A percentile compares a stretch with the other conserved stretches of the same genome.
These are phyloP conservation scores for Nycticebus coucang DNA, from an alignment of 2,113 vertebrate genomes.

Conservation along the genomic window DNA sequence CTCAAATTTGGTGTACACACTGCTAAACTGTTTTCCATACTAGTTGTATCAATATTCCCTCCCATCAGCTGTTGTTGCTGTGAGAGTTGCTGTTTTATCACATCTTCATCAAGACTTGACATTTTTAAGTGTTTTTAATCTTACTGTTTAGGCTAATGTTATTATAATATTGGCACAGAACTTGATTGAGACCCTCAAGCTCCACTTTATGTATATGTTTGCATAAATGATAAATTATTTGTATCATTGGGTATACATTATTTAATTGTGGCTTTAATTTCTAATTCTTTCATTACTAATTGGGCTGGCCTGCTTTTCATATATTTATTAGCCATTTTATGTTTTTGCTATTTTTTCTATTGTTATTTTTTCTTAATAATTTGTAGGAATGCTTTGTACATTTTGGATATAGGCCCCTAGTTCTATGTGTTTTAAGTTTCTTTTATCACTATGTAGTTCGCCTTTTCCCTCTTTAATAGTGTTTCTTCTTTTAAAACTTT, in stretches of 20 bases:
- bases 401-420: not conserved
- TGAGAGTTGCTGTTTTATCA: not conserved
- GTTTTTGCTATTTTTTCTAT: conserved; percentile 12
- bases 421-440: not conserved
- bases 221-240: not conserved
- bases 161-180: not conserved
- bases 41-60: not conserved
- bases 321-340: not conserved
- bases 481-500: not conserved
- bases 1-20: not conserved
- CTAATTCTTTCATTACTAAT: not conserved
- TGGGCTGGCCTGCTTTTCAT: not conserved
- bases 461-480: not conserved
- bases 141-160: not conserved
- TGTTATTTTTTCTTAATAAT: not conserved
- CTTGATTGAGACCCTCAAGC: not conserved
- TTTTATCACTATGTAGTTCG: not conserved
- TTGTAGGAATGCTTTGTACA: not conserved
- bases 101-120: not conserved
- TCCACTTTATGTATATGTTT: not conserved
- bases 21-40: not conserved
- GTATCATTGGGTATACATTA: not conserved
- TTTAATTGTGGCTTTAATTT: not conserved
- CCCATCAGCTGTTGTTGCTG: not conserved
- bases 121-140: not conserved